phyloP scores from a whole-genome alignment of 2,888 invertebrate species.

The Crepidodera aurea region DNA sequence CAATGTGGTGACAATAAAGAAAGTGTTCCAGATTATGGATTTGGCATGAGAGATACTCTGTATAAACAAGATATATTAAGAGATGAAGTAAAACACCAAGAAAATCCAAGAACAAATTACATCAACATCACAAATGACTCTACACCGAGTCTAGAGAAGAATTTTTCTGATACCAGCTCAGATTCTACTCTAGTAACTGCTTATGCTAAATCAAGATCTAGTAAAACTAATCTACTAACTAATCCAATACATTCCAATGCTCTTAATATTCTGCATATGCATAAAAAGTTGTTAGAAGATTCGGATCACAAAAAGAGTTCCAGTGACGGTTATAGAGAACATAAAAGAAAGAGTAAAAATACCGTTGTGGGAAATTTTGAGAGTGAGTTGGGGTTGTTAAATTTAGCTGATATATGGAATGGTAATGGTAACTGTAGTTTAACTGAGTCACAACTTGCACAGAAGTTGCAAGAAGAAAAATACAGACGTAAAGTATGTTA shows the following conservation, averaged over 20 bases:
- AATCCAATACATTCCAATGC: conserved; percentile 49
- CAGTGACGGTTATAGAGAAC: conserved; percentile 30
- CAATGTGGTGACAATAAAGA: conserved; percentile 54
- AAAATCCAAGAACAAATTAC: conserved; percentile 3
- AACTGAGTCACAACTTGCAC: conserved; percentile 42
- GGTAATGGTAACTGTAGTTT: conserved; percentile 42
- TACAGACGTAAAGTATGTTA: conserved; percentile 75
- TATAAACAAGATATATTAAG: conserved; percentile 34
- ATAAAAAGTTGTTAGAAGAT: conserved; percentile 46
- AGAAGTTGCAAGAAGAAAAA: conserved; percentile 78
- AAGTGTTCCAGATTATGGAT: conserved; percentile 58
- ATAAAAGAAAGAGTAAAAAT: conserved; percentile 36
- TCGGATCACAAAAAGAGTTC: conserved; percentile 23
- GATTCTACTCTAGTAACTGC: conserved; percentile 52
- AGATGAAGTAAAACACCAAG: conserved; percentile 3
- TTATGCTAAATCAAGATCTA: conserved; percentile 38
- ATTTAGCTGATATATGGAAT: conserved; percentile 73
- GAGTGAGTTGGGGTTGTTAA: conserved; percentile 48
- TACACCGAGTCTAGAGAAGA: conserved; percentile 26
- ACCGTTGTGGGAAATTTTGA: conserved; percentile 30
- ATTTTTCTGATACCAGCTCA: conserved; percentile 47
- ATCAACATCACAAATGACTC: conserved; percentile 4
- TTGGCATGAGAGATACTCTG: conserved; percentile 52
- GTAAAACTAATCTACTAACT: conserved; percentile 31
- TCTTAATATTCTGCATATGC: conserved; percentile 47